phyloP scores from a whole-genome alignment of 2,113 vertebrate genomes.

The Macheiramphus alcinus region DNA sequence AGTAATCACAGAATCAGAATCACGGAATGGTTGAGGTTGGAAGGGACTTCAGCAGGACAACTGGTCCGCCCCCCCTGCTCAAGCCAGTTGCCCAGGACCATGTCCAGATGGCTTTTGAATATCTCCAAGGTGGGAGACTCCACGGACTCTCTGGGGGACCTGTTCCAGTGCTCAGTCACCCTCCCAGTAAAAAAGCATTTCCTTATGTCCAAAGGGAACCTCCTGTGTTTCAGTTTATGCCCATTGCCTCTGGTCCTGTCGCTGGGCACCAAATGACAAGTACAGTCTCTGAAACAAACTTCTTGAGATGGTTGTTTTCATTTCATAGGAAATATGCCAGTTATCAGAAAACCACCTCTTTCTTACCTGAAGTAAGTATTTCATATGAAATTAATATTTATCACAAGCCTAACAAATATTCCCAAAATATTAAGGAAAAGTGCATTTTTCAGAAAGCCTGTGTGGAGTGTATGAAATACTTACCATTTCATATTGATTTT shows the following conservation, averaged over 20 bases:
- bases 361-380: background rate
- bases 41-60: background rate
- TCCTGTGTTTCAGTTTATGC: background rate
- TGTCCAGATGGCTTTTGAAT: background rate
- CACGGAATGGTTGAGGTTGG: background rate
- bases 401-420: background rate
- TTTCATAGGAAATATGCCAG: background rate
- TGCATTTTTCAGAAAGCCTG: background rate
- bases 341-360: background rate
- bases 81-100: background rate
- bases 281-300: background rate
- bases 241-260: background rate
- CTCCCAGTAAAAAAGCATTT: background rate
- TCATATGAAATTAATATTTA: background rate
- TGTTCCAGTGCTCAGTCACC: background rate
- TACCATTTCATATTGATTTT: background rate
- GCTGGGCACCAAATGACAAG: background rate
- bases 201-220: background rate
- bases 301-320: background rate
- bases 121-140: background rate
- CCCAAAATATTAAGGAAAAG: background rate
- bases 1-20: background rate
- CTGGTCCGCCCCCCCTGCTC: background rate
- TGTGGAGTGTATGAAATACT: background rate
- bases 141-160: background rate